Conservation (phyloP, 2,888 invertebrate species). For the Muschampia staudingeri region DNA sequence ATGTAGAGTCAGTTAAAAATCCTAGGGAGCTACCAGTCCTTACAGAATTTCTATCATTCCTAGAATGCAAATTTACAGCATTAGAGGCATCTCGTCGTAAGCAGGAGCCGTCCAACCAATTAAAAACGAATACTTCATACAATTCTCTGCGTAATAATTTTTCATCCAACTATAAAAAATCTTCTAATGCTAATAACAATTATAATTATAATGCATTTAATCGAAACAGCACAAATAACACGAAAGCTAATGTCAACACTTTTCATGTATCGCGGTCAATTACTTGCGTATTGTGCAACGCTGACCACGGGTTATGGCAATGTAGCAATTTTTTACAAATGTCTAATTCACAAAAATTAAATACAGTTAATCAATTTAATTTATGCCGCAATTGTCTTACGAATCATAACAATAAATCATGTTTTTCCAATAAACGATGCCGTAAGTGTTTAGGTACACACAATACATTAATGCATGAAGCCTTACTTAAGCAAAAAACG, state of each 20-base stretch:
- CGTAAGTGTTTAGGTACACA: conserved; percentile 48
- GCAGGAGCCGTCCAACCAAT: neutral
- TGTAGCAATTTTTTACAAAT: conserved; percentile 10
- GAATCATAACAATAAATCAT: conserved; percentile 34
- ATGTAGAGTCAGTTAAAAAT: neutral
- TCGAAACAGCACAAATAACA: neutral
- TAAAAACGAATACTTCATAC: too few species aligned
- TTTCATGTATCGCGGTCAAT: neutral
- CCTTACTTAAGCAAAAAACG: conserved; percentile 17
- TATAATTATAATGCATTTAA: too few species aligned
- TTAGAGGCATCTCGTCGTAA: conserved; percentile 2
- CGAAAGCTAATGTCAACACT: neutral
- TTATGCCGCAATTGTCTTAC: conserved; percentile 43
- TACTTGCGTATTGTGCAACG: conserved; percentile 15
- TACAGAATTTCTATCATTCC: neutral
- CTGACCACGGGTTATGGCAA: neutral
- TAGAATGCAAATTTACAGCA: conserved; percentile 12
- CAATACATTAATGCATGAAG: conserved; percentile 45
- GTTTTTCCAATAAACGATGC: conserved; percentile 43
- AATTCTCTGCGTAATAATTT: neutral
- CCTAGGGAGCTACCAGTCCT: conserved; percentile 7
- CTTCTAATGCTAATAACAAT: neutral
- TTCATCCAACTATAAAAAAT: neutral
- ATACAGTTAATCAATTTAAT: conserved; percentile 26
- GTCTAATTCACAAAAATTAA: conserved; percentile 24